Base-by-base conservation (phyloP, 2,888 invertebrate species). In the Caenorhabditis sp. region DNA sequence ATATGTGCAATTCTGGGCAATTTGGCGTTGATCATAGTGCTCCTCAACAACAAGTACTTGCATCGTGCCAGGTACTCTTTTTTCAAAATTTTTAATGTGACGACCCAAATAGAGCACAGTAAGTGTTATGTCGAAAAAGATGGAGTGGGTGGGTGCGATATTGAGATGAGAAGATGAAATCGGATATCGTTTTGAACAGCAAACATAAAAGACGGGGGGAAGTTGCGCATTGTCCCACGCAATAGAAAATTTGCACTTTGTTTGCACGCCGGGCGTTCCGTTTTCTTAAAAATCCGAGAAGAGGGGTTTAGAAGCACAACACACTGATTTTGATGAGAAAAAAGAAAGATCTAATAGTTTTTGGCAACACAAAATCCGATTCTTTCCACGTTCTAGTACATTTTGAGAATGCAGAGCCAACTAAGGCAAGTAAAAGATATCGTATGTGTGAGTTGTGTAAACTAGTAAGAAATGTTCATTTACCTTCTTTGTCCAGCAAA, bases 31-130 rank as follows among this genome's bases (percentile, higher is more conserved):
- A 85, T 87, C 52, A 72, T 82, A 22, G 87, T 87, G 26, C 78
- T 87, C 11, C 78, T 87, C 30, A 76, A 82, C 45, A 84, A 87
- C 71, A 86, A 86, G 74, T 87, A 87, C 77, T 77, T 87, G 32
- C 76, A 84, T 43, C 59, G 87, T 30, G 85, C 87, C 7, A 87
- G 86, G 86, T 86, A n/a, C n/a, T n/a, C n/a, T n/a, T n/a, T n/a
- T n/a, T n/a, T n/a, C n/a, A n/a, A n/a, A n/a, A n/a, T n/a, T n/a
- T n/a, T n/a, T n/a, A n/a, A n/a, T n/a, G n/a, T n/a, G n/a, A n/a
- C n/a, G n/a, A n/a, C n/a, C n/a, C n/a, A n/a, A n/a, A n/a, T n/a
- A n/a, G n/a, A n/a, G n/a, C n/a, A n/a, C n/a, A n/a, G n/a, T n/a
- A n/a, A n/a, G n/a, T n/a, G n/a, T n/a, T n/a, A n/a, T n/a, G 41